Base-by-base conservation (phyloP, 2,797 vertebrate species). In the Lindbergichthys nudifrons region DNA sequence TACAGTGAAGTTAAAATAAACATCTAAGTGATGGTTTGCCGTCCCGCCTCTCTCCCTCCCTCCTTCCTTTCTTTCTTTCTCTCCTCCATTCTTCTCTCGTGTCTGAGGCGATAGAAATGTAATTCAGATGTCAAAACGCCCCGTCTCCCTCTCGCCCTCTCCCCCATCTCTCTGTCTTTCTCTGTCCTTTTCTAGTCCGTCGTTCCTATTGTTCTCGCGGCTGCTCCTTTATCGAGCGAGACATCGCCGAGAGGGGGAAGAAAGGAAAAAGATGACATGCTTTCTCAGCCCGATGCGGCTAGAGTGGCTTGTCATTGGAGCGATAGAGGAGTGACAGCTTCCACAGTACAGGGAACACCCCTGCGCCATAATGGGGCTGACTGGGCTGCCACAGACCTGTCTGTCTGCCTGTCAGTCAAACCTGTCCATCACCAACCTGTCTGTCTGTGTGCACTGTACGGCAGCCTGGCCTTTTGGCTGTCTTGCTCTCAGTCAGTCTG, bases 121-220 rank as follows among this genome's bases (percentile, higher is more conserved):
- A 94, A 96, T 95, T 95, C 94, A 95, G 93, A 95, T 95, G 95
- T 95, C 95, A 96, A 92, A 87, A 92, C 91, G 89, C 90, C 92
- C 91, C 88, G 67, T 92, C 88, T 89, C 73, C 79, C 86, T 84
- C 89, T 83, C 90, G 87, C 89, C 88, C 92, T 88, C 90, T 90
- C 88, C 88, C 88, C 84, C 77, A 78, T 90, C 83, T 86, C 86
- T 88, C 86, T 87, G 87, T 92, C 87, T 93, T 84, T 89, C 89
- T 91, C 84, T 79, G 88, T 92, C 92, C 88, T 88, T 92, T 91
- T 92, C 89, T 89, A 81, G 89, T 92, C 91, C 91, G 92, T 94
- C 91, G 92, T 93, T 93, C 84, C 92, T 78, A 95, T 95, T 96
- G 94, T 96, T 95, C 93, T 88, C 80, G 36, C 66, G 79, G 90